Conservation (phyloP, 1,140 invertebrate genomes). For the Drosophila lini region DNA sequence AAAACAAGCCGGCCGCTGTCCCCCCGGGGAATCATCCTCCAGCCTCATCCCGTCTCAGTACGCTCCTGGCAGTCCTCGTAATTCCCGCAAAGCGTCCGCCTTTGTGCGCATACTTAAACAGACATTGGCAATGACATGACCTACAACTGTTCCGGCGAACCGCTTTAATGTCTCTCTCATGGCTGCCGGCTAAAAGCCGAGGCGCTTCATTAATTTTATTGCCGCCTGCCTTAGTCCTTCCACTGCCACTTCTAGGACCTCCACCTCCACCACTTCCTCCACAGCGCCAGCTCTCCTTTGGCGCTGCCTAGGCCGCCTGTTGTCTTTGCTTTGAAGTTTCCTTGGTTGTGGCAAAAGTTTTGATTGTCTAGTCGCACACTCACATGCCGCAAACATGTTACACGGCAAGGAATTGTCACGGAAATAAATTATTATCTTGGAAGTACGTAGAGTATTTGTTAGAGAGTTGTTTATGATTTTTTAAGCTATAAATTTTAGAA, state of each 20-base stretch:
- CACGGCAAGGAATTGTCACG: conserved; percentile 29
- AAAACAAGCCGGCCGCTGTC: conserved; percentile 35
- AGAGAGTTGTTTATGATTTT: background rate
- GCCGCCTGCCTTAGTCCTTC: conserved; percentile 24
- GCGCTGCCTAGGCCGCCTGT: conserved; percentile 36
- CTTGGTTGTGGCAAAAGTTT: conserved; percentile 65
- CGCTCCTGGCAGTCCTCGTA: conserved; percentile 20
- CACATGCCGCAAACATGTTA: conserved; percentile 36
- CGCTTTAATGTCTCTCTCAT: conserved; percentile 76
- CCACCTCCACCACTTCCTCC: background rate
- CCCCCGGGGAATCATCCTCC: conserved; percentile 23
- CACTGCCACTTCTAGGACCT: background rate
- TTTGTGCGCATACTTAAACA: conserved; percentile 81
- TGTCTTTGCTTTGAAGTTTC: conserved; percentile 72
- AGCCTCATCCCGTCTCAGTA: background rate
- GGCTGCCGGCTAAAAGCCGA: conserved; percentile 57
- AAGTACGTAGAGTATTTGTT: background rate
- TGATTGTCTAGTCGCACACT: conserved; percentile 76
- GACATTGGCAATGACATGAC: conserved; percentile 63
- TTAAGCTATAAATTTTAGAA: background rate
- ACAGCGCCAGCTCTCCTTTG: background rate
- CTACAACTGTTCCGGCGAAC: conserved; percentile 51
- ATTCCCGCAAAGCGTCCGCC: conserved; percentile 37
- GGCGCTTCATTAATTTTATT: conserved; percentile 82
- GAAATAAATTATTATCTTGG: background rate